A percentile compares a stretch with the other conserved stretches of the same genome.
Evolutionary conservation across 1,140 invertebrate species (phyloP).

Genomic region (Atta texana): DNA sequence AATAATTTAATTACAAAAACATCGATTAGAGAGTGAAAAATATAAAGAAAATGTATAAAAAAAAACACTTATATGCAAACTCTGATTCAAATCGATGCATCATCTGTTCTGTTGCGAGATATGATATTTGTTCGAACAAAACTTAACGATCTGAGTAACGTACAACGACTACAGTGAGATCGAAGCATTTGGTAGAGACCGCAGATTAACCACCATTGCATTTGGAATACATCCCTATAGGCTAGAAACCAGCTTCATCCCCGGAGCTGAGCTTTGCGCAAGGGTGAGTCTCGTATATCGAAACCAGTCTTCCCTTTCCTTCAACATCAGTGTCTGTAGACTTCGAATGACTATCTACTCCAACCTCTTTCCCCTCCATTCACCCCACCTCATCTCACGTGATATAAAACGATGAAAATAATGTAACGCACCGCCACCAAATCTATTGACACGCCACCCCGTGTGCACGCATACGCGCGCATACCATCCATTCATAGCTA

Average conservation of each 20-base stretch:
- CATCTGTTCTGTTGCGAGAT: neutral
- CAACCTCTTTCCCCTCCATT: conserved; percentile 53
- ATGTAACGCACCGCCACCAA: conserved; percentile 81
- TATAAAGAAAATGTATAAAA: neutral
- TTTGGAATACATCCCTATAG: conserved; percentile 76
- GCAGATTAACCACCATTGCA: conserved; percentile 82
- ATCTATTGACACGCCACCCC: conserved; percentile 82
- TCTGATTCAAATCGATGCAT: neutral
- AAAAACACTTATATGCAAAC: neutral
- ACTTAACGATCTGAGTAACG: conserved; percentile 36
- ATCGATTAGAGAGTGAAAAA: neutral
- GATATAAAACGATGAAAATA: conserved; percentile 79
- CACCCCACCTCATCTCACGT: conserved; percentile 19
- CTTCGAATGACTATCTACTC: conserved; percentile 36
- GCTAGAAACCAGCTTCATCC: conserved; percentile 72
- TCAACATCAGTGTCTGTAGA: conserved; percentile 41
- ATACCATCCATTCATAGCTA: conserved; percentile 53
- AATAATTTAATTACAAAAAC: neutral
- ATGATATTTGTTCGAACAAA: neutral
- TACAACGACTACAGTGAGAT: conserved; percentile 41
- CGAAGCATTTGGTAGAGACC: conserved; percentile 72
- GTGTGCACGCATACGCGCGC: conserved; percentile 67
- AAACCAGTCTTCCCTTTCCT: conserved; percentile 79
- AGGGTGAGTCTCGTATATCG: conserved; percentile 74
- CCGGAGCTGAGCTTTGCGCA: conserved; percentile 44